Percentiles rank a stretch among this genome's conserved stretches.
Conservation (phyloP, 2,888 invertebrate species). For the Sesamia inferens region DNA sequence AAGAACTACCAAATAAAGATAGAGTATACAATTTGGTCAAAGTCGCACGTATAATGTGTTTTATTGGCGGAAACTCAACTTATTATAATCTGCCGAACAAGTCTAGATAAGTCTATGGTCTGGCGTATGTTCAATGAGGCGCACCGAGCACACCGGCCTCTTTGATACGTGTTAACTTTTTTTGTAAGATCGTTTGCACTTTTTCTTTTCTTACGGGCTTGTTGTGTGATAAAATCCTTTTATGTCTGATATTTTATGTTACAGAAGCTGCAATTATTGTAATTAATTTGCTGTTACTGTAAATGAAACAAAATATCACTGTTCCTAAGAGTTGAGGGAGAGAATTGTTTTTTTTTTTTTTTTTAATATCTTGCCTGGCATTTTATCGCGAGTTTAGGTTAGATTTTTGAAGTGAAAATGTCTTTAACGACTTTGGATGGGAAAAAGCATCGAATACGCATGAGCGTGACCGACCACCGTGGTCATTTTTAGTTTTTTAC, state of each 20-base stretch:
- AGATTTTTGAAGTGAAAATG: too few relatives aligned
- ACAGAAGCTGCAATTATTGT: constrained; percentile 7
- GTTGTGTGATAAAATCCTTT: constrained; percentile 29
- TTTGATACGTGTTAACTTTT: constrained; percentile 47
- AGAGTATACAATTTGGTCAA: constrained; percentile 48
- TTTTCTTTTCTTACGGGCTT: constrained; percentile 34
- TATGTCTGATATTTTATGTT: constrained; percentile 25
- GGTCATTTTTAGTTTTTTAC: too few relatives aligned
- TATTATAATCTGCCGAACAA: constrained; percentile 58
- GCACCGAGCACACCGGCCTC: constrained; percentile 45
- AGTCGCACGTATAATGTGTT: constrained; percentile 46
- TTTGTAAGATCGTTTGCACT: constrained; percentile 35
- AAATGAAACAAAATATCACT: not conserved
- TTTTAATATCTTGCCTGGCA: not conserved
- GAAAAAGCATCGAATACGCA: too few relatives aligned
- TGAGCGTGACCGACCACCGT: too few relatives aligned
- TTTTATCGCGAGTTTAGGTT: not conserved
- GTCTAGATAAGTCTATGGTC: constrained; percentile 61
- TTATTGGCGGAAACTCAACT: constrained; percentile 57
- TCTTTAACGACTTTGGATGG: too few relatives aligned
- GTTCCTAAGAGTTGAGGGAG: not conserved
- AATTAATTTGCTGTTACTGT: constrained; percentile 2
- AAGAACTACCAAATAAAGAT: constrained; percentile 45
- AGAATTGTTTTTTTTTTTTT: constrained; percentile 12
- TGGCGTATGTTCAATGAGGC: constrained; percentile 59